Evolutionary conservation across 2,797 vertebrate species (phyloP).

Genomic region (Micropoecilia bifurca): DNA sequence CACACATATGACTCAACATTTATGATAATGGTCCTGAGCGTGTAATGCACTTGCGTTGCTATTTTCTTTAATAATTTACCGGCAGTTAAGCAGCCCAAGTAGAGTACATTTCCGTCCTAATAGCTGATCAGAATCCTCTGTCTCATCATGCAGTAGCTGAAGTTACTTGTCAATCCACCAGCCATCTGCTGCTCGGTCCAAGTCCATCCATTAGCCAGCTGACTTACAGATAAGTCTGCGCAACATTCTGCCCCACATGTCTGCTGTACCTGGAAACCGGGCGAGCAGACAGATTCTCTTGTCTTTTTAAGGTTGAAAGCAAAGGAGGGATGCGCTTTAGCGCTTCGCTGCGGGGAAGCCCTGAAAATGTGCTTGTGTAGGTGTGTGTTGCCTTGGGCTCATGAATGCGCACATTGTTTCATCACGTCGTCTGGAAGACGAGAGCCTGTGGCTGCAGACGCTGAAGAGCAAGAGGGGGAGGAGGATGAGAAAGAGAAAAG

Average conservation of each 20-base stretch:
- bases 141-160: conserved; percentile 54
- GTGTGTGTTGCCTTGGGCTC: conserved; percentile 52
- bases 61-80: conserved; percentile 31
- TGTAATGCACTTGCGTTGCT: conserved; percentile 7
- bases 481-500: conserved; percentile 31
- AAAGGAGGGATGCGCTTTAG: conserved; percentile 46
- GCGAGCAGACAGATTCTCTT: conserved; percentile 40
- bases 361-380: conserved; percentile 61
- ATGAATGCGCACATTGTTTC: conserved; percentile 82
- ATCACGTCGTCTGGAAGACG: conserved; percentile 76
- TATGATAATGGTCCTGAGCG: not conserved
- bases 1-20: not conserved
- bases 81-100: conserved; percentile 1
- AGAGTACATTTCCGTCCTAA: conserved; percentile 10
- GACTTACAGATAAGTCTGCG: conserved; percentile 35
- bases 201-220: conserved; percentile 42
- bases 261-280: conserved; percentile 50
- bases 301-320: conserved; percentile 27
- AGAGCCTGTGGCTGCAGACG: conserved; percentile 55
- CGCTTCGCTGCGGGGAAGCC: conserved; percentile 66
- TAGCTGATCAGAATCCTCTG: conserved; percentile 50
- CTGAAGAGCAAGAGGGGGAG: conserved; percentile 43
- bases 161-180: conserved; percentile 40
- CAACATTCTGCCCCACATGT: conserved; percentile 22
- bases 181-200: conserved; percentile 71